Evolutionary conservation across 2,113 vertebrate species (phyloP), one percentile per base, ranked within the genome.

Genomic region (Rhabdornis inornatus): DNA sequence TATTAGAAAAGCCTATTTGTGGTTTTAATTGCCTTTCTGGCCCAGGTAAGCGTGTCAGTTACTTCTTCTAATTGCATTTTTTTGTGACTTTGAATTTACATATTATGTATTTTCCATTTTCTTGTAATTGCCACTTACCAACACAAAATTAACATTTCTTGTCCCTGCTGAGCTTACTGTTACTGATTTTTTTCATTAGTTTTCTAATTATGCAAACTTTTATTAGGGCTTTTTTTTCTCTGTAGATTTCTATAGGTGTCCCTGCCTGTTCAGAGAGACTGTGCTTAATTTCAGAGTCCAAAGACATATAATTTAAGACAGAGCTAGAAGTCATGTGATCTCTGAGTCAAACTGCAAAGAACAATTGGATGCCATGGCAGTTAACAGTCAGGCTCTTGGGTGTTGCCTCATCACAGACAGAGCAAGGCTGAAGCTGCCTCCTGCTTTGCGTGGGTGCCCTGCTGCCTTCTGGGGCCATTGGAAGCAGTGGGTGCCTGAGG

Each of bases 41-140:
- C 56, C 27, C 35, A 86, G 44, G 44, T 74, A 83, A 90, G 31
- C 22, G 1, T 75, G 39, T 66, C 72, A 90, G 31, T 56, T 78
- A 21, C 33, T 88, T 74, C 52, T 75, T 93, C 78, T 90, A 88
- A 77, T 88, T 95, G 60, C 66, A 24, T 6, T 82, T 94, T 92
- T 87, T 83, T 81, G 47, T 63, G 30, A 70, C 66, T 91, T 85
- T 25, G 39, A 87, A 80, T 92, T 95, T 94, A 27, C 89, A 68
- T 95, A 87, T 92, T 81, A 93, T 90, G 44, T 86, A 92, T 93
- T 92, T 89, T 93, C 82, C 25, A 68, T 93, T 90, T 94, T 92
- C 64, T 77, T 83, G 50, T 93, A 93, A 90, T 90, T 91, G n/a
- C 21, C 64, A 71, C 75, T 94, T 96, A 81, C 64, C 64, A 93